Percentiles rank a stretch among this genome's conserved stretches.
phyloP scores from a whole-genome alignment of 2,797 vertebrate genomes.

The Eurystomus glaucurus region DNA sequence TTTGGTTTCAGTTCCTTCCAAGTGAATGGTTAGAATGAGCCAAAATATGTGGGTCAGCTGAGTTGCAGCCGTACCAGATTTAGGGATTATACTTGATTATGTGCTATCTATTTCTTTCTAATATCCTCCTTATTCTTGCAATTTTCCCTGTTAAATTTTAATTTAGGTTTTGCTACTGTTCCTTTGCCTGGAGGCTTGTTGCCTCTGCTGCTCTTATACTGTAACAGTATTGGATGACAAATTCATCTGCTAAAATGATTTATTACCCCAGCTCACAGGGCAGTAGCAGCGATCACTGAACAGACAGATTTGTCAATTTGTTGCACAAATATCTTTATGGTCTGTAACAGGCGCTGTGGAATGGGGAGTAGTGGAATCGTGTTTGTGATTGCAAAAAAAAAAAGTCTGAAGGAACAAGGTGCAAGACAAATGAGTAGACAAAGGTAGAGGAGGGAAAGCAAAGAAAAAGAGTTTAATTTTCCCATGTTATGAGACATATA shows the following conservation, averaged over 20 bases:
- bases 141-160: slow-evolving; percentile 55
- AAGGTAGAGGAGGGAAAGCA: not conserved
- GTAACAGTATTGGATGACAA: slow-evolving; percentile 66
- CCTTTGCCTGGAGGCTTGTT: slow-evolving; percentile 55
- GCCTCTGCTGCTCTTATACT: slow-evolving; percentile 1
- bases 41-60: slow-evolving; percentile 60
- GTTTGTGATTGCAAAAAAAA: slow-evolving; percentile 8
- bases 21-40: slow-evolving; percentile 2
- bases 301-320: slow-evolving; percentile 59
- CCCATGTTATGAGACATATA: not conserved
- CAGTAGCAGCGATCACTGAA: slow-evolving; percentile 56
- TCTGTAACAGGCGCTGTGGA: slow-evolving; percentile 19
- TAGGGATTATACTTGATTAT: slow-evolving; percentile 60
- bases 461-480: not conserved
- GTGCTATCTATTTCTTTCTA: slow-evolving; percentile 21
- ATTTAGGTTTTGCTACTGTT: slow-evolving; percentile 15
- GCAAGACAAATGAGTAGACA: slow-evolving; percentile 8
- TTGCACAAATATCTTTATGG: slow-evolving; percentile 57
- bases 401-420: not conserved
- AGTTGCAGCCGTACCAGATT: slow-evolving; percentile 53
- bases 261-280: slow-evolving; percentile 62
- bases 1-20: slow-evolving; percentile 63
- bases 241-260: slow-evolving; percentile 77
- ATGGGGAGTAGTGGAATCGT: not conserved
- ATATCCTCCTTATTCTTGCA: slow-evolving; percentile 31